Conservation (phyloP, 1,140 invertebrate genomes). For the Drosophila nikananu region DNA sequence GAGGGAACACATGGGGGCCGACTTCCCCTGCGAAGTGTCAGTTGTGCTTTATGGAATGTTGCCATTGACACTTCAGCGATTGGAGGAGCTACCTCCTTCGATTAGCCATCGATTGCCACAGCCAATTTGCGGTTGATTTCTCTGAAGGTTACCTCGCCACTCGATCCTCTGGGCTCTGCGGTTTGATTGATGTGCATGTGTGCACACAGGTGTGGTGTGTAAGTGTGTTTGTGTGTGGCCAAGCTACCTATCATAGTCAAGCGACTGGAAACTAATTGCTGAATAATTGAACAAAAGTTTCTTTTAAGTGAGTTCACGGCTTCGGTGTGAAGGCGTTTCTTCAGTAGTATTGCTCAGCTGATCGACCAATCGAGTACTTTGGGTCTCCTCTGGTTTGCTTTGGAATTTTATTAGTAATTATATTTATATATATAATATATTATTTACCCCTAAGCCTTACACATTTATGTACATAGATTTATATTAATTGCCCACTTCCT, state of each 20-base stretch:
- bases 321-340: neutral
- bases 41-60: slow-evolving; percentile 67
- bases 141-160: slow-evolving; percentile 59
- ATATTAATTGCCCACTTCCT: neutral
- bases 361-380: neutral
- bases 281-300: slow-evolving; percentile 7
- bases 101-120: slow-evolving; percentile 76
- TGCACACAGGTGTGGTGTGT: slow-evolving; percentile 17
- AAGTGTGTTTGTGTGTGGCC: slow-evolving; percentile 2
- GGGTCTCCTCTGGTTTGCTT: no score
- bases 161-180: slow-evolving; percentile 17
- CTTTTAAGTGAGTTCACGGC: slow-evolving; percentile 3
- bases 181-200: slow-evolving; percentile 46
- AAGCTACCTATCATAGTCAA: slow-evolving; percentile 32
- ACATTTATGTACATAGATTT: neutral
- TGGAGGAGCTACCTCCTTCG: slow-evolving; percentile 26
- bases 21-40: slow-evolving; percentile 33
- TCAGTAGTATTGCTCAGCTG: neutral
- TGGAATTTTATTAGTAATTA: no score
- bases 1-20: neutral
- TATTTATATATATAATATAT: no score
- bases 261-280: slow-evolving; percentile 16
- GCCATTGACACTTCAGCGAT: slow-evolving; percentile 70
- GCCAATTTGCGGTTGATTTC: slow-evolving; percentile 67
- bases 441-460: no score